phyloP scores from a whole-genome alignment of 2,888 invertebrate genomes.

The Xanthorhoe designata region DNA sequence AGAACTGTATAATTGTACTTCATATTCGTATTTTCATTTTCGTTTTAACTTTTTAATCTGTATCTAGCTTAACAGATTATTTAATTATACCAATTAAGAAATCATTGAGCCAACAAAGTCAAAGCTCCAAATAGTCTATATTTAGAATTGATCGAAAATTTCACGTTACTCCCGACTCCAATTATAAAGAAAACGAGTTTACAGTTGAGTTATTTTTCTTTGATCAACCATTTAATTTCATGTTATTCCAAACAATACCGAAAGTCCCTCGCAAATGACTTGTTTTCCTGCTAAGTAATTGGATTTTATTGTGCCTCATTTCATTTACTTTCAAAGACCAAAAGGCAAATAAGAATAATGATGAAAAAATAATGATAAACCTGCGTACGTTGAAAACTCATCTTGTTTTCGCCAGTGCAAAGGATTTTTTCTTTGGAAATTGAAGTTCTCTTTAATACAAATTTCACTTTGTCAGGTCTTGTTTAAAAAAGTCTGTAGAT shows the following conservation, averaged over 20 bases:
- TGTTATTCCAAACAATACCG: neutral
- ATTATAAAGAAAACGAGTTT: neutral
- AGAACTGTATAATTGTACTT: too few relatives aligned
- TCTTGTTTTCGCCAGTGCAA: neutral
- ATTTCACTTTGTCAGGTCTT: too few relatives aligned
- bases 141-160: neutral
- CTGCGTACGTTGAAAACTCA: neutral
- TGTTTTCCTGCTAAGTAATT: neutral
- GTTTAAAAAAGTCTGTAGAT: too few relatives aligned
- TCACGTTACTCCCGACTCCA: neutral
- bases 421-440: neutral
- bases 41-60: too few relatives aligned
- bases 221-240: neutral
- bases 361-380: neutral
- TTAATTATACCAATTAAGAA: too few relatives aligned
- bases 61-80: neutral
- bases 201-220: neutral
- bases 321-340: neutral
- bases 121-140: neutral
- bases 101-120: neutral
- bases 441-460: too few relatives aligned
- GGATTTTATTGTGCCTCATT: neutral
- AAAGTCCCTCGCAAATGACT: neutral
- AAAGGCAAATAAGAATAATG: too few relatives aligned
- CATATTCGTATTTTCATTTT: too few relatives aligned